phyloP scores from a whole-genome alignment of 2,113 vertebrate species.

The Vanacampus margaritifer region DNA sequence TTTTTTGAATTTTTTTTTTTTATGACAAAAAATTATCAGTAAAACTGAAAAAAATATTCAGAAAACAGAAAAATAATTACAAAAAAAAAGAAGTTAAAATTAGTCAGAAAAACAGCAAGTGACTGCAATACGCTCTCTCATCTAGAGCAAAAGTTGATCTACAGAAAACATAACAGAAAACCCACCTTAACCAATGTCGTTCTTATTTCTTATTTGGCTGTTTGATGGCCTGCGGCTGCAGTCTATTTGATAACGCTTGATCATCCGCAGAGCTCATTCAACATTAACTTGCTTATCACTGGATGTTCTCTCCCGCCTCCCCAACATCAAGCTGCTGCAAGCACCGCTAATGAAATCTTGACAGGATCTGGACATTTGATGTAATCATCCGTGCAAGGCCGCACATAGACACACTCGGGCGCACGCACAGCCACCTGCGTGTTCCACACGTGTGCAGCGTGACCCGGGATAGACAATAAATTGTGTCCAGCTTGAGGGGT shows the following conservation, averaged over 20 bases:
- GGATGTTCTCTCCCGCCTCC: slow-evolving; percentile 42
- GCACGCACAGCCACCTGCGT: slow-evolving; percentile 19
- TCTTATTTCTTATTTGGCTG: too few relatives aligned
- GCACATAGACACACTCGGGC: slow-evolving; percentile 37
- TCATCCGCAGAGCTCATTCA: slow-evolving; percentile 16
- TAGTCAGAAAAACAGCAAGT: too few relatives aligned
- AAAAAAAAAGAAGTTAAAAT: too few relatives aligned
- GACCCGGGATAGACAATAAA: neutral
- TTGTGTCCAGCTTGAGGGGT: slow-evolving; percentile 12
- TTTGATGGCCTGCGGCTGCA: slow-evolving; percentile 21
- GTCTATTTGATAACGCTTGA: slow-evolving; percentile 10
- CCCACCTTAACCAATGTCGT: too few relatives aligned
- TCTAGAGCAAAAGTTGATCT: too few relatives aligned
- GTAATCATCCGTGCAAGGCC: slow-evolving; percentile 45
- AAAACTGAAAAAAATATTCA: too few relatives aligned
- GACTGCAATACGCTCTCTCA: too few relatives aligned
- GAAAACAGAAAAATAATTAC: too few relatives aligned
- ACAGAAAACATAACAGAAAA: too few relatives aligned
- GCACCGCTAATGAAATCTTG: slow-evolving; percentile 59
- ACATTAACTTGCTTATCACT: slow-evolving; percentile 56
- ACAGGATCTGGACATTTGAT: slow-evolving; percentile 56
- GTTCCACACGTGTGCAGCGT: neutral
- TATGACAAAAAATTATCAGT: too few relatives aligned
- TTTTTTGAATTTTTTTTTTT: too few relatives aligned
- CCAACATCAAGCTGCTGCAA: slow-evolving; percentile 43